Evolutionary conservation across 2,797 vertebrate genomes (phyloP), one percentile per base, ranked within the genome.

Genomic region (Antrozous pallidus): DNA sequence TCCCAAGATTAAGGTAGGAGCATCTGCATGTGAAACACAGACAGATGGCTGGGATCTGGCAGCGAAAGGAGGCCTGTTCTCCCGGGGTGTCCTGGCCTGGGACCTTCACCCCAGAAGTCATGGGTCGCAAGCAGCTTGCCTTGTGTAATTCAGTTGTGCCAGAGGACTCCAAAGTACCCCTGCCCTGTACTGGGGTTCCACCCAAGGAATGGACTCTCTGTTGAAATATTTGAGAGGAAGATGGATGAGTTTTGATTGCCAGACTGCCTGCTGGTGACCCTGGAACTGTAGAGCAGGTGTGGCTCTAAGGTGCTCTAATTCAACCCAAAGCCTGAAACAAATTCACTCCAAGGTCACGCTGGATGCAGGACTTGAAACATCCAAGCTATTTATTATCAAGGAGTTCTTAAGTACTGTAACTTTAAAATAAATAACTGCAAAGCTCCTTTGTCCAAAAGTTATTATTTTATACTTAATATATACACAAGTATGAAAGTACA

Each of bases 11-110:
- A 99, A 99, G 99, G 99, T 99, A 92, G 98, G 99, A 63, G 99
- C 99, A 65, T 99, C 99, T 97, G 99, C 99, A 16, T 99, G 99
- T 93, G 99, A 99, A 97, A 99, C 99, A 99, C 98, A 99, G 92
- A 98, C 99, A 93, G 99, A 99, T 9, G 99, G 99, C 94, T 98
- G 99, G 97, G 99, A 99, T 98, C 40, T 99, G 98, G 99, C 99
- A 0, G 99, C 99, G 0, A 99, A 95, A 98, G 98, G 99, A 97
- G 99, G 99, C 91, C 97, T 99, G 96, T 99, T 99, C 69, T 99
- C 99, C 18, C 99, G 99, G 99, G 98, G 99, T 99, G 90, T 98
- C 99, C 45, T 99, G 99, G 99, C 99, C 99, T 0, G 99, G 98
- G 94, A 99, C 99, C 6, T 99, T 99, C 98, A 99, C 98, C 75